Evolutionary conservation across 2,888 invertebrate genomes (phyloP).

Genomic region (Autographa pulchrina): DNA sequence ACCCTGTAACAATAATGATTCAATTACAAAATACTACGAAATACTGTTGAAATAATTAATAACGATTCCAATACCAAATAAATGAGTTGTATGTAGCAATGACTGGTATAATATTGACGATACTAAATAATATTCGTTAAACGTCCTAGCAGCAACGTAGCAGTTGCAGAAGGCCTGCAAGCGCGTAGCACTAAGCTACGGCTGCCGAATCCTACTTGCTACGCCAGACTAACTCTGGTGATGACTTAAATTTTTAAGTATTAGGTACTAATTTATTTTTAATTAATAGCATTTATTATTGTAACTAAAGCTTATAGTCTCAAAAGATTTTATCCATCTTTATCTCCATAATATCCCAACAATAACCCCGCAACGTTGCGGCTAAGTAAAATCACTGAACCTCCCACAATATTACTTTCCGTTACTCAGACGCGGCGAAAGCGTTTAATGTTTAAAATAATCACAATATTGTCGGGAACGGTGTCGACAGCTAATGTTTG

Average conservation of each 20-base stretch:
- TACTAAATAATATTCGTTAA: too few species aligned
- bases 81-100: too few species aligned
- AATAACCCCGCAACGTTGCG: conserved; percentile 30
- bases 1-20: too few species aligned
- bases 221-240: neutral
- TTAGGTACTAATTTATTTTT: too few species aligned
- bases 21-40: too few species aligned
- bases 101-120: too few species aligned
- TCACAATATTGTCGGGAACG: conserved; percentile 63
- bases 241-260: too few species aligned
- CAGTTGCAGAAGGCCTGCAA: neutral
- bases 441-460: conserved; percentile 63
- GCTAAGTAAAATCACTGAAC: conserved; percentile 44
- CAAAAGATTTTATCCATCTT: too few species aligned
- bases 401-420: conserved; percentile 54
- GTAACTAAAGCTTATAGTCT: too few species aligned
- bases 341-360: conserved; percentile 9
- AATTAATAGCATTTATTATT: too few species aligned
- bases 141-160: neutral
- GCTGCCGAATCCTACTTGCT: neutral
- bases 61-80: too few species aligned
- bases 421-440: conserved; percentile 47
- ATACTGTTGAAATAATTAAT: too few species aligned
- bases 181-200: conserved; percentile 1
- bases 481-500: conserved; percentile 62